Conservation (phyloP, 2,797 vertebrate species). For the Sciurus carolinensis region DNA sequence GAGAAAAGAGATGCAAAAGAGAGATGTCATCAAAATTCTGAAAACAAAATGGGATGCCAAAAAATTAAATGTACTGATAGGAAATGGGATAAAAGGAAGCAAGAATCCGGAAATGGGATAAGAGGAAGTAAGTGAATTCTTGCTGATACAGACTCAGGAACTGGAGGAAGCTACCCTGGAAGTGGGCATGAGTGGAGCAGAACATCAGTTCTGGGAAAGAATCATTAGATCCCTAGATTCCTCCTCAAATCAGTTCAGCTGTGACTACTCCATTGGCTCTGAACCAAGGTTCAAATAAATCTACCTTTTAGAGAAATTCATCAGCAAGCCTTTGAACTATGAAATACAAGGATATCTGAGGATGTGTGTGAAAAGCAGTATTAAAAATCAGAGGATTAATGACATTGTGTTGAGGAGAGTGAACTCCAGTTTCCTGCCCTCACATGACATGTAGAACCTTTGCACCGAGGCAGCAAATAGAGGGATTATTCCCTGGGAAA, state of each 20-base stretch:
- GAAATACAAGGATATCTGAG: not conserved
- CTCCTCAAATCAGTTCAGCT: not conserved
- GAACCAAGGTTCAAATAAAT: not conserved
- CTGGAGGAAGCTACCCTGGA: not conserved
- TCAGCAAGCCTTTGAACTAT: not conserved
- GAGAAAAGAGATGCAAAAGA: not conserved
- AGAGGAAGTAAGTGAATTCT: not conserved
- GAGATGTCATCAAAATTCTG: not conserved
- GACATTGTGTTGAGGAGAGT: not conserved
- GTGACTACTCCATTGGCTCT: not conserved
- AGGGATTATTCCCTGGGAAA: not conserved
- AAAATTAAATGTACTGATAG: not conserved
- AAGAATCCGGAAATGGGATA: not conserved
- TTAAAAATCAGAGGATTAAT: not conserved
- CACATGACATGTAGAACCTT: not conserved
- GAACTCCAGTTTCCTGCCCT: not conserved
- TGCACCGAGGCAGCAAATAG: not conserved
- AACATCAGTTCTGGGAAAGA: conserved; percentile 10
- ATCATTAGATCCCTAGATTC: not conserved
- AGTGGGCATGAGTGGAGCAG: not conserved
- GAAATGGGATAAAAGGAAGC: no score
- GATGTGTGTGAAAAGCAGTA: not conserved
- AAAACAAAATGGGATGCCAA: not conserved
- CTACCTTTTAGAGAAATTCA: not conserved
- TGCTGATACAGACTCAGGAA: not conserved